A percentile compares a stretch with the other conserved stretches of the same genome.
Evolutionary conservation across 2,797 vertebrate genomes (phyloP).

Genomic region (Poeciliopsis gracilis): DNA sequence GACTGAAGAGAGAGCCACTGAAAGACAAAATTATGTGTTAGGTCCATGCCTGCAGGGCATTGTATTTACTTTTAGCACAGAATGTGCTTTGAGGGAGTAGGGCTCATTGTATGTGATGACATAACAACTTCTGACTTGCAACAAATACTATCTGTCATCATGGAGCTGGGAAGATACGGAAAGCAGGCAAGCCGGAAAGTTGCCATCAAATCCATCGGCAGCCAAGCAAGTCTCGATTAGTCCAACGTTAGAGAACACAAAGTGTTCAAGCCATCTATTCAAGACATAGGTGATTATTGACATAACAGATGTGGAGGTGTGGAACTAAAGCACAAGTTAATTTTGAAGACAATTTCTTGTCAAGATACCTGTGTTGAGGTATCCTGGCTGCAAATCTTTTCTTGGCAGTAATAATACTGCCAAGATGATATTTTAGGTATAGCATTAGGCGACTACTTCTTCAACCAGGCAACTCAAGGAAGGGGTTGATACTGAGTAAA

Average conservation of each 20-base stretch:
- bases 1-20: background rate
- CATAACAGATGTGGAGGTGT: background rate
- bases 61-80: conserved; percentile 38
- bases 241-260: conserved; percentile 34
- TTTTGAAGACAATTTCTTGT: background rate
- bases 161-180: conserved; percentile 36
- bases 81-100: conserved; percentile 16
- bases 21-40: conserved; percentile 30
- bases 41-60: conserved; percentile 25
- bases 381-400: background rate
- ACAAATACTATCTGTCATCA: conserved; percentile 61
- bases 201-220: conserved; percentile 39
- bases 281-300: background rate
- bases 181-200: conserved; percentile 25
- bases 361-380: background rate
- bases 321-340: background rate
- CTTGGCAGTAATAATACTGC: background rate
- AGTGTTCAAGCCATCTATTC: background rate
- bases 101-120: conserved; percentile 23
- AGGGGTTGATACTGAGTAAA: background rate
- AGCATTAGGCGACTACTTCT: background rate
- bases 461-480: background rate
- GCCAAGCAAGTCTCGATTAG: conserved; percentile 18
- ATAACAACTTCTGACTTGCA: conserved; percentile 36
- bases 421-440: background rate